Evolutionary conservation across 2,113 vertebrate species (phyloP).

Genomic region (Proterorhinus semilunaris): DNA sequence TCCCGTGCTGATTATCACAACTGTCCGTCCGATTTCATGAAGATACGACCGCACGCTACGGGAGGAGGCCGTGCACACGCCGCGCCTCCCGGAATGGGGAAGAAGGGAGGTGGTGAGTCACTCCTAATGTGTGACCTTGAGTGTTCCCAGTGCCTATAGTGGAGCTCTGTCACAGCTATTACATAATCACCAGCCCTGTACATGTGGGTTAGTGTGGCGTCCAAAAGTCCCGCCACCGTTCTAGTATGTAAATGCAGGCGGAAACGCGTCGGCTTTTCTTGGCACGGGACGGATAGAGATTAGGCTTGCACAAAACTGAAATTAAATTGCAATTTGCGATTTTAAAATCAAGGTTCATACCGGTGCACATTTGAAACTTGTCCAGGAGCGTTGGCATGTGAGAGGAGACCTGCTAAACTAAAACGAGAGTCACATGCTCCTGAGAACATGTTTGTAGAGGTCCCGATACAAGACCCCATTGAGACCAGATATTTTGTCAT

Average conservation of each 20-base stretch:
- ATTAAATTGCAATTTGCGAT: too few relatives aligned
- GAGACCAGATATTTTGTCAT: too few relatives aligned
- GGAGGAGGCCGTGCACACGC: background rate
- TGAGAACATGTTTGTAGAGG: too few relatives aligned
- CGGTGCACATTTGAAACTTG: too few relatives aligned
- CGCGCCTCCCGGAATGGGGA: background rate
- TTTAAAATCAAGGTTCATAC: too few relatives aligned
- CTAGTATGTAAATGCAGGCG: background rate
- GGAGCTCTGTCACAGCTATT: constrained; percentile 4
- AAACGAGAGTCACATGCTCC: too few relatives aligned
- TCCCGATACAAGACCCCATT: too few relatives aligned
- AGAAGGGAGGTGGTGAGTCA: constrained; percentile 41
- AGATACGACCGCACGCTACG: constrained; percentile 42
- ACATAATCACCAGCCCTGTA: background rate
- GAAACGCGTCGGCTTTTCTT: too few relatives aligned
- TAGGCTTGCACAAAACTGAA: too few relatives aligned
- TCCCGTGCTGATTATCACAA: constrained; percentile 60
- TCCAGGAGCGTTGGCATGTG: too few relatives aligned
- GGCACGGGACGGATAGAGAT: too few relatives aligned
- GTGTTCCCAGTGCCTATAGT: constrained; percentile 9
- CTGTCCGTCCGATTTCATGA: constrained; percentile 71
- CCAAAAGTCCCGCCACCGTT: background rate
- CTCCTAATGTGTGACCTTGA: constrained; percentile 57
- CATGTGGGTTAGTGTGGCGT: constrained; percentile 3
- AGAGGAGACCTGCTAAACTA: too few relatives aligned